A percentile compares a stretch with the other conserved stretches of the same genome.
Conservation (phyloP, 2,797 vertebrate genomes). For the Florisuga fusca region DNA sequence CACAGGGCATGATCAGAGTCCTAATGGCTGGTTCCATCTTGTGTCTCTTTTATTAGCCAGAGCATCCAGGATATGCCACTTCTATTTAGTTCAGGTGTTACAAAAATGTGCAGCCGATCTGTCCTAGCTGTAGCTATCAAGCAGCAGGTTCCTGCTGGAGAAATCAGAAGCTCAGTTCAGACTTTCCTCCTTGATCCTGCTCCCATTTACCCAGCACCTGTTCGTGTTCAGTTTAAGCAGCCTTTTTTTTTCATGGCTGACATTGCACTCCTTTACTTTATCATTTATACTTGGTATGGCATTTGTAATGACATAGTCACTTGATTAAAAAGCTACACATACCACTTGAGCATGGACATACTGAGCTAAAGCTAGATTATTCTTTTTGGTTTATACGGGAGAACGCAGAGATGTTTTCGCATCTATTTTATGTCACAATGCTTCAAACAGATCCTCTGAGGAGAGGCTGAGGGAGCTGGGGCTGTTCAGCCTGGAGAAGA, state of each 20-base stretch:
- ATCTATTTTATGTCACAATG: background rate
- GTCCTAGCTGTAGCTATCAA: background rate
- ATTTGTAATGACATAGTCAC: background rate
- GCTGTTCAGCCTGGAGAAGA: too few relatives aligned
- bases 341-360: background rate
- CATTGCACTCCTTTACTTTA: background rate
- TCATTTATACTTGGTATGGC: background rate
- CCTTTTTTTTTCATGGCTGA: background rate
- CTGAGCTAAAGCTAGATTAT: background rate
- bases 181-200: rapidly evolving
- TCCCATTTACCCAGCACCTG: background rate
- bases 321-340: background rate
- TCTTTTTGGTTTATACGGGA: background rate
- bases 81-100: background rate
- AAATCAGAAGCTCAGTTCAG: background rate
- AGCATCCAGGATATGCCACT: background rate
- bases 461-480: too few relatives aligned
- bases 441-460: too few relatives aligned
- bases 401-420: background rate
- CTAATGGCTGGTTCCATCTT: background rate
- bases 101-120: rapidly evolving
- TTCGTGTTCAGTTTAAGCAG: background rate
- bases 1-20: rapidly evolving
- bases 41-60: background rate
- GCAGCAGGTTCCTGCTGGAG: background rate